phyloP scores from a whole-genome alignment of 1,140 invertebrate genomes.

The Octopus bimaculoides region DNA sequence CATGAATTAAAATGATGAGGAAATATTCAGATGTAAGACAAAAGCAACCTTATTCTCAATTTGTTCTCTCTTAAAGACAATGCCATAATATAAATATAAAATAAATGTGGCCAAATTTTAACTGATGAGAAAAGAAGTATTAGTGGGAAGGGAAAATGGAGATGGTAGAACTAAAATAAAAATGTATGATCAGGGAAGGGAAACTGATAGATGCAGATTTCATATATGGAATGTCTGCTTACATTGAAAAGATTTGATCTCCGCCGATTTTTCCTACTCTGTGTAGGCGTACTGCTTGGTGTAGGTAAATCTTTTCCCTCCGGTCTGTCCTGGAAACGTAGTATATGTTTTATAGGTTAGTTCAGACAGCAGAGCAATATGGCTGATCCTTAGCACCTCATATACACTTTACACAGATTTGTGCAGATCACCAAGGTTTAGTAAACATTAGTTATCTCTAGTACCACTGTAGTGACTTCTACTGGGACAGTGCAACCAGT shows the following conservation, averaged over 20 bases:
- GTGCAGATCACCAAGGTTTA: not conserved
- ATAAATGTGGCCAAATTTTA: not conserved
- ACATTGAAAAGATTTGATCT: constrained; percentile 86
- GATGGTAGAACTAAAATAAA: not conserved
- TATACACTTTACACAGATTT: not conserved
- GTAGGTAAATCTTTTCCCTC: constrained; percentile 64
- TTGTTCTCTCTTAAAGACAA: too few species aligned
- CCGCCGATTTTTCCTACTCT: constrained; percentile 77
- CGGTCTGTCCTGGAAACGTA: constrained; percentile 45
- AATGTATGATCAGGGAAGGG: not conserved
- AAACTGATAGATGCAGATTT: constrained; percentile 3
- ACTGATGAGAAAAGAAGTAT: not conserved
- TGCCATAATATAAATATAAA: not conserved
- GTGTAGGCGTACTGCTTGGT: constrained; percentile 59
- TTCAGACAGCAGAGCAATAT: not conserved
- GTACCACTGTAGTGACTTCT: not conserved
- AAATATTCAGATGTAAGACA: too few species aligned
- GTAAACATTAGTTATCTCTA: constrained; percentile 1
- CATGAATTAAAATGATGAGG: too few species aligned
- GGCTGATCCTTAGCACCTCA: not conserved
- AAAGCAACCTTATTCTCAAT: too few species aligned
- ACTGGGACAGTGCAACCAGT: not conserved
- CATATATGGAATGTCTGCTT: constrained; percentile 26
- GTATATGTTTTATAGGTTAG: not conserved
- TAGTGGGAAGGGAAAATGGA: not conserved